Evolutionary conservation across 2,797 vertebrate species (phyloP), one percentile per base, ranked within the genome.

Genomic region (Mus minutoides): DNA sequence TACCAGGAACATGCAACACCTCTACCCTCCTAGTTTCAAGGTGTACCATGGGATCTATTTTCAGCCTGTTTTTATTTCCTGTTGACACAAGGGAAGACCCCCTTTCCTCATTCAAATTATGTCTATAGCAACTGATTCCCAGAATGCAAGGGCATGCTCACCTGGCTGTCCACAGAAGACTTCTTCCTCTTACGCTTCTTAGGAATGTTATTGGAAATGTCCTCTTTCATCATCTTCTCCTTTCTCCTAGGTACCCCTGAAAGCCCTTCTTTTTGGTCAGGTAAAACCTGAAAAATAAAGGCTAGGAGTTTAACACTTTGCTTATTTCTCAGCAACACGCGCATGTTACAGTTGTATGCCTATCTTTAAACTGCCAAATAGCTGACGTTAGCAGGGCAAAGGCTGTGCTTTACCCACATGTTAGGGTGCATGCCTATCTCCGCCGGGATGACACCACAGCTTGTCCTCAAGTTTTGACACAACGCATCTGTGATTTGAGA

Each of bases 81-180:
- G 0, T 6, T 56, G 46, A 85, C 19, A 69, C 0, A 77, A 86
- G 0, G 79, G 22, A 46, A 93, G 31, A 62, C 40, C 79, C 19
- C 21, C 62, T 87, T 76, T 69, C 62, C n/a, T 88, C 12, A 40
- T 88, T 80, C 21, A 29, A 75, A 88, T 75, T 54, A 79, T 67
- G 58, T 79, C 52, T 91, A 6, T 5, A 94, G 67, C n/a, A 67
- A 3, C 24, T 0, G 1, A n/a, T 34, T 8, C 43, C 67, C 24
- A 82, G 49, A 56, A 56, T 21, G 88, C 2, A 29, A 88, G 12
- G 17, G 84, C 2, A 0, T 1, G 82, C 98, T 99, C 98, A 99
- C 99, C 94, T 99, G 98, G 94, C 99, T 99, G 79, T 97, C 98
- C 6, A 99, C 94, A 0, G 99, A 71, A 1, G 17, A 99, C 5